Conservation (phyloP, 2,113 vertebrate genomes). For the Datnioides undecimradiatus region DNA sequence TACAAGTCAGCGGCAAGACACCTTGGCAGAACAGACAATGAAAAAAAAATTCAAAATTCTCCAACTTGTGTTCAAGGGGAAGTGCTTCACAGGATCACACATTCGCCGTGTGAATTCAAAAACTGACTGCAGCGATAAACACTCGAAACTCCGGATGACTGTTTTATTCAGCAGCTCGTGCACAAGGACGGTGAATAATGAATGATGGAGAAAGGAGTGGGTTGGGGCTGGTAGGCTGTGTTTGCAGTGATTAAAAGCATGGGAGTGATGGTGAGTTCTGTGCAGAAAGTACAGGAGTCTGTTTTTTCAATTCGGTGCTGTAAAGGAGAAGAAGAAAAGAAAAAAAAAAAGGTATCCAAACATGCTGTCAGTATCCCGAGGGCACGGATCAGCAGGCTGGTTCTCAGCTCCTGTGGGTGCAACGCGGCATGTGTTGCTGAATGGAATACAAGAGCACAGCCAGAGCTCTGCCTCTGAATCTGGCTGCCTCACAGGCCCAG, state of each 20-base stretch:
- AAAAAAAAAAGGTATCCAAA: background rate
- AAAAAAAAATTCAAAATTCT: background rate
- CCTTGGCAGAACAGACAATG: background rate
- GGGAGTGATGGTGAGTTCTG: background rate
- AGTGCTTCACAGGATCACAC: background rate
- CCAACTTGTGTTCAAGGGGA: background rate
- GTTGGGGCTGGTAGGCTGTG: background rate
- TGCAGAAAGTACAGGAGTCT: background rate
- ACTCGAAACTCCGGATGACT: background rate
- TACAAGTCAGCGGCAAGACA: too few relatives aligned
- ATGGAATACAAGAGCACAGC: constrained; percentile 8
- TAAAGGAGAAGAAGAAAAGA: too few relatives aligned
- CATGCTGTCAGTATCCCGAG: constrained; percentile 11
- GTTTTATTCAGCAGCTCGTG: constrained; percentile 12
- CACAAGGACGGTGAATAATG: constrained; percentile 25
- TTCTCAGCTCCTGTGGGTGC: constrained; percentile 19
- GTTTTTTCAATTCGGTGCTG: constrained; percentile 2
- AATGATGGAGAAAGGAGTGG: constrained; percentile 10
- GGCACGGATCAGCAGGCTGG: constrained; percentile 16
- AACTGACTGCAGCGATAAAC: background rate
- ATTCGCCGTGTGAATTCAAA: background rate
- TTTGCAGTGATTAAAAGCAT: constrained; percentile 9
- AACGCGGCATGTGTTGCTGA: constrained; percentile 31
- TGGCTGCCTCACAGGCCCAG: constrained; percentile 4
- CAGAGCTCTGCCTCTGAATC: constrained; percentile 2